Percentiles rank a stretch among this genome's conserved stretches.
Conservation (phyloP, 2,797 vertebrate species). For the Chaunax sp. region DNA sequence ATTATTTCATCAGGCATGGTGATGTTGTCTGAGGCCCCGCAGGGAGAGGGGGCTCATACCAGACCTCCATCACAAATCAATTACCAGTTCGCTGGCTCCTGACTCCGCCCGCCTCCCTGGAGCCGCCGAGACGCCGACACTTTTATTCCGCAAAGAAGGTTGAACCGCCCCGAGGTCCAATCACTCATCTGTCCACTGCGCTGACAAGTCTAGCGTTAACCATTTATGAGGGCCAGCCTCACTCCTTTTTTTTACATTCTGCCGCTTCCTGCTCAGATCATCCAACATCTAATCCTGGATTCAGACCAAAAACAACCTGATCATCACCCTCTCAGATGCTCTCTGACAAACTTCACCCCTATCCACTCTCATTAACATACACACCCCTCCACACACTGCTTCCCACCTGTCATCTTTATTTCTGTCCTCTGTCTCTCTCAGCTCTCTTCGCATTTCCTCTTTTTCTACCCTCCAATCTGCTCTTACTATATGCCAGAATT, state of each 20-base stretch:
- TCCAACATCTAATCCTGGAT: too few relatives aligned
- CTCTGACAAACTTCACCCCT: constrained; percentile 6
- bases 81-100: constrained; percentile 46
- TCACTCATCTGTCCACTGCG: constrained; percentile 50
- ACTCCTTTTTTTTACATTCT: constrained; percentile 6
- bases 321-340: constrained; percentile 17
- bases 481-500: neutral
- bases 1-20: constrained; percentile 46
- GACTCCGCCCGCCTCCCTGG: constrained; percentile 46
- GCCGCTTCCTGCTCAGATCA: neutral
- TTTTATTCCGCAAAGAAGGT: constrained; percentile 40
- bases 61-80: constrained; percentile 69
- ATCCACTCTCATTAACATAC: constrained; percentile 45
- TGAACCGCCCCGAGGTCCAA: constrained; percentile 48
- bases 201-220: constrained; percentile 49
- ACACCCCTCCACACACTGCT: constrained; percentile 7
- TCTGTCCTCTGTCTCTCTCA: constrained; percentile 3
- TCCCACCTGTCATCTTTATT: constrained; percentile 33
- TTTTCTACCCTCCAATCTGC: neutral
- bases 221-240: constrained; percentile 28
- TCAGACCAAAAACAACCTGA: neutral
- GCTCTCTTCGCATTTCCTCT: constrained; percentile 11
- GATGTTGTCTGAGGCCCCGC: constrained; percentile 25
- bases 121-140: constrained; percentile 50
- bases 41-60: constrained; percentile 28